Conservation (phyloP, 2,113 vertebrate genomes). For the Gallinago undulata region DNA sequence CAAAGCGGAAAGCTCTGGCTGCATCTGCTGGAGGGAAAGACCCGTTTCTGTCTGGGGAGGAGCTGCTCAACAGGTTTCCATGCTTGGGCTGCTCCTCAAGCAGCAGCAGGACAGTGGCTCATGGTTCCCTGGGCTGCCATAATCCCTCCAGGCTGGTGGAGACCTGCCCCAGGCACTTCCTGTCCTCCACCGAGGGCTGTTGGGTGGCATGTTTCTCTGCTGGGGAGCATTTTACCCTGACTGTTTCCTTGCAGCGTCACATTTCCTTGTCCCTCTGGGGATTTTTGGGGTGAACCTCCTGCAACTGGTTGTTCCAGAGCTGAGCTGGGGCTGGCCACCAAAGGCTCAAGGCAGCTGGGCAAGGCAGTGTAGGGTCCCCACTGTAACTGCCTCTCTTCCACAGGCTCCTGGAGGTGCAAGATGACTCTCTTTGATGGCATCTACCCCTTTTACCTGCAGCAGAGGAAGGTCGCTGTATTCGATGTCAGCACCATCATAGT, state of each 20-base stretch:
- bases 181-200: background rate
- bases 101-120: background rate
- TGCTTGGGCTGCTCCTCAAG: background rate
- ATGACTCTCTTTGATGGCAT: constrained; percentile 90
- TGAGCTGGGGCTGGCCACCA: background rate
- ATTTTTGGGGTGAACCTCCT: background rate
- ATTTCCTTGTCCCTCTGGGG: background rate
- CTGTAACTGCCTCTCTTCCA: background rate
- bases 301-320: background rate
- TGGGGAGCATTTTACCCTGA: background rate
- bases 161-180: background rate
- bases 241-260: background rate
- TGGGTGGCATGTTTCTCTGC: background rate
- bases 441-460: constrained; percentile 87
- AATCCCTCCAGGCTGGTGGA: background rate
- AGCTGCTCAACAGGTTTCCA: background rate
- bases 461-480: constrained; percentile 78
- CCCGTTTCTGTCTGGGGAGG: rapidly evolving
- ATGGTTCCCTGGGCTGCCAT: background rate
- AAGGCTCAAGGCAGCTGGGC: rapidly evolving
- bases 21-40: background rate
- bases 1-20: background rate
- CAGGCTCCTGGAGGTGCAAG: background rate
- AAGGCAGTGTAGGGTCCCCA: rapidly evolving
- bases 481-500: constrained; percentile 78